Base-by-base conservation (phyloP, 2,113 vertebrate species). In the Festucalex cinctus region DNA sequence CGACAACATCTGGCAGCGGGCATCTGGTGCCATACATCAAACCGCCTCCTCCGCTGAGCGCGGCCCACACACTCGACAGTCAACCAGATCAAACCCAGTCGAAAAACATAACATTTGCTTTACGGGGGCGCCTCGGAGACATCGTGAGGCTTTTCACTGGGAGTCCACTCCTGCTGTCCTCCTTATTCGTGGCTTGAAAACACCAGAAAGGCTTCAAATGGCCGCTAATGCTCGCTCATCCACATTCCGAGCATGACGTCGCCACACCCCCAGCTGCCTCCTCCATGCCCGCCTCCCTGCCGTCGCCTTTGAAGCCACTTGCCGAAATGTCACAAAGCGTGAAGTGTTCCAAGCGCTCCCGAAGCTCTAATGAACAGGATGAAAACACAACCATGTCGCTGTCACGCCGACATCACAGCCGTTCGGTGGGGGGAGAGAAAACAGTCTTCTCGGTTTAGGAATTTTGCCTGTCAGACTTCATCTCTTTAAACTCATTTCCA, bases 11-110 rank as follows among this genome's bases (percentile, higher is more conserved):
- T 92, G 91, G 91, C 86, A 82, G 65, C 24, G 64, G 85, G 88
- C 91, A 91, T 89, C 90, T 92, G 91, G 87, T 86, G 84, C 88
- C 88, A 90, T 92, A 91, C 84, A 90, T 92, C 91, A 92, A 86
- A 87, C 85, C 66, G 63, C 76, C 83, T 82, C 77, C 77, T 80
- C 73, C 79, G 59, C 39, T 43, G 19, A 63, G 12, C n/a, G 63
- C 77, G 74, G 79, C 54, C 75, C 73, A 70, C 75, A 1, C 78
- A 77, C 67, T 61, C 81, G 78, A 85, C 80, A 72, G 70, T 60
- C 78, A 77, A 83, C 76, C 78, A 48, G 80, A 85, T 88, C 88
- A 85, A 86, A 81, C 83, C 74, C 63, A 80, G 83, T 81, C 84
- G 82, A 79, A 85, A 86, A 88, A 88, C 86, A 86, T 83, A 90